Conservation (phyloP, 2,797 vertebrate species). For the Sebastes minor region DNA sequence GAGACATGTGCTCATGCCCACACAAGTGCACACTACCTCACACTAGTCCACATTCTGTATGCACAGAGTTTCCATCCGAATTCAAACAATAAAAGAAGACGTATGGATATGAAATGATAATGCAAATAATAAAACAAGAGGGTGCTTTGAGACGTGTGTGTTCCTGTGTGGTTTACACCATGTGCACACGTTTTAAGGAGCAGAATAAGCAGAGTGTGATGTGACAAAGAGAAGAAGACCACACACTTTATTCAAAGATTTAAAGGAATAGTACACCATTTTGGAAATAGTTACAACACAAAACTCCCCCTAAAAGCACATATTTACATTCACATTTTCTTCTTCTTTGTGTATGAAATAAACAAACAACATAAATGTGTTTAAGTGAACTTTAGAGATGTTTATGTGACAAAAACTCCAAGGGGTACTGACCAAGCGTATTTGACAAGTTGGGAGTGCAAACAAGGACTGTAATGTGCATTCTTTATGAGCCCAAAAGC, state of each 20-base stretch:
- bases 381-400: background rate
- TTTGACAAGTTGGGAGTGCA: fast-evolving
- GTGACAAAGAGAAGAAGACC: background rate
- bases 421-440: fast-evolving
- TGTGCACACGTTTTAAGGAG: background rate
- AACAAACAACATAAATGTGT: background rate
- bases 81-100: background rate
- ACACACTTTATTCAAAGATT: background rate
- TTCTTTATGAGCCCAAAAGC: background rate
- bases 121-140: background rate
- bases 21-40: conserved; percentile 22
- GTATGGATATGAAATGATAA: background rate
- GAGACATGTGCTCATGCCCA: conserved; percentile 62
- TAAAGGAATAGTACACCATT: background rate
- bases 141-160: background rate
- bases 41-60: background rate
- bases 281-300: background rate
- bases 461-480: background rate
- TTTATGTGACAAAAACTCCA: fast-evolving
- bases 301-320: background rate
- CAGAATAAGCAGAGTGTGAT: background rate
- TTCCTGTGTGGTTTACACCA: background rate
- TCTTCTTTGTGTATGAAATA: background rate
- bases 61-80: conserved; percentile 2
- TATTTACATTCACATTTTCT: background rate